Conservation (phyloP, 2,888 invertebrate genomes). For the Altica lythri region DNA sequence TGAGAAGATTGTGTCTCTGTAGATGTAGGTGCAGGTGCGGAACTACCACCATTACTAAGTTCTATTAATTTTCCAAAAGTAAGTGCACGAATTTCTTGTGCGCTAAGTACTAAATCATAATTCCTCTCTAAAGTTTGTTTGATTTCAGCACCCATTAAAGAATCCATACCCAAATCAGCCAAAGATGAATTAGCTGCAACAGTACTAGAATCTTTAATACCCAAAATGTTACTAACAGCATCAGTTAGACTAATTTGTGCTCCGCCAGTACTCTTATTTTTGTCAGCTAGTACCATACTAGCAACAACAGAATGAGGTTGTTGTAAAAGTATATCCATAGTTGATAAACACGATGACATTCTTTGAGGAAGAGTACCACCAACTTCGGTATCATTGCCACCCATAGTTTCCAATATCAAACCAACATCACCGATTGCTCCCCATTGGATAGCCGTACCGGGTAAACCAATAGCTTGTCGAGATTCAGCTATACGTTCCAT, state of each 20-base stretch:
- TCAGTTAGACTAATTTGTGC: slow-evolving; percentile 71
- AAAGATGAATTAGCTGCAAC: slow-evolving; percentile 77
- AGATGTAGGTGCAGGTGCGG: slow-evolving; percentile 37
- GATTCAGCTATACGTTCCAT: slow-evolving; percentile 96
- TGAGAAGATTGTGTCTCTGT: slow-evolving; percentile 44
- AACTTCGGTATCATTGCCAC: slow-evolving; percentile 86
- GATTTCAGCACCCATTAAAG: slow-evolving; percentile 98
- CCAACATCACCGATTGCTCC: slow-evolving; percentile 99
- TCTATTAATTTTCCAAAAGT: slow-evolving; percentile 77
- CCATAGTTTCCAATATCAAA: slow-evolving; percentile 86
- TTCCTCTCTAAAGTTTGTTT: slow-evolving; percentile 93
- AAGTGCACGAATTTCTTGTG: slow-evolving; percentile 86
- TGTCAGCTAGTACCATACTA: slow-evolving; percentile 87
- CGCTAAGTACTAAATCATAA: slow-evolving; percentile 87
- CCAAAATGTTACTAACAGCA: slow-evolving; percentile 86
- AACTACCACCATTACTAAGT: slow-evolving; percentile 53
- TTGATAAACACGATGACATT: slow-evolving; percentile 88
- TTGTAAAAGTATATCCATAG: slow-evolving; percentile 89
- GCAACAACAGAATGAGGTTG: slow-evolving; percentile 82
- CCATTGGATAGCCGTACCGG: slow-evolving; percentile 94
- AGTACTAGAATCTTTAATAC: slow-evolving; percentile 83
- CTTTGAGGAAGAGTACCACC: slow-evolving; percentile 96
- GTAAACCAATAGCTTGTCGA: slow-evolving; percentile 81
- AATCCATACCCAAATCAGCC: slow-evolving; percentile 97
- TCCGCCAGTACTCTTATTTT: slow-evolving; percentile 65